Conservation (phyloP, 2,888 invertebrate species). For the Notodonta dromedarius region DNA sequence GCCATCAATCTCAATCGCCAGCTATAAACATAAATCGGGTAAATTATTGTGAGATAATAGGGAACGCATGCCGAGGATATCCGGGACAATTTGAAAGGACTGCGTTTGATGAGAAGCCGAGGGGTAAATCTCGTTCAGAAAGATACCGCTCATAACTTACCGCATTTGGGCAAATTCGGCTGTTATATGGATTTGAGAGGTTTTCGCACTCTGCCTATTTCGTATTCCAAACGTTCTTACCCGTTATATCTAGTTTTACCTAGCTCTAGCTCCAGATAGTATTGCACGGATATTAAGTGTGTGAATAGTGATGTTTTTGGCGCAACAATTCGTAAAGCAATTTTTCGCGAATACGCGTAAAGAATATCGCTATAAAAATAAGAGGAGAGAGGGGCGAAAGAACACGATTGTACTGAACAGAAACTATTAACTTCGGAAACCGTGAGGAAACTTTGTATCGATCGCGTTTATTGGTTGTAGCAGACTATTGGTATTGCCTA, state of each 20-base stretch:
- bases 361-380: slow-evolving; percentile 20
- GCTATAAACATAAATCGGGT: background rate
- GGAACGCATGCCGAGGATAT: background rate
- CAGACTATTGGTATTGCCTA: slow-evolving; percentile 3
- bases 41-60: background rate
- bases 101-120: background rate
- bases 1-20: background rate
- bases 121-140: background rate
- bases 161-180: background rate
- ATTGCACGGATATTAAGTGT: slow-evolving; percentile 15
- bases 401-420: slow-evolving; percentile 6
- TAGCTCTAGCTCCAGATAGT: slow-evolving; percentile 8
- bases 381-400: slow-evolving; percentile 5
- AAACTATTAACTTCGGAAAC: slow-evolving; percentile 20
- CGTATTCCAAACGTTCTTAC: background rate
- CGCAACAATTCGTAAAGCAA: slow-evolving; percentile 20
- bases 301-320: slow-evolving; percentile 13
- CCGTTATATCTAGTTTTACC: slow-evolving; percentile 8
- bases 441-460: slow-evolving; percentile 23
- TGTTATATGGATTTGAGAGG: background rate
- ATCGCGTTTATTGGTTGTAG: slow-evolving; percentile 26
- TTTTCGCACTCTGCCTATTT: background rate
- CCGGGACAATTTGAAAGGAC: background rate
- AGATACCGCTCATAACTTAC: background rate
- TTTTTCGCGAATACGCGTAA: slow-evolving; percentile 4